A percentile compares a stretch with the other conserved stretches of the same genome.
These are phyloP conservation scores for Zelleria hepariella DNA, from an alignment of 2,888 invertebrate species.

Conservation along the genomic window DNA sequence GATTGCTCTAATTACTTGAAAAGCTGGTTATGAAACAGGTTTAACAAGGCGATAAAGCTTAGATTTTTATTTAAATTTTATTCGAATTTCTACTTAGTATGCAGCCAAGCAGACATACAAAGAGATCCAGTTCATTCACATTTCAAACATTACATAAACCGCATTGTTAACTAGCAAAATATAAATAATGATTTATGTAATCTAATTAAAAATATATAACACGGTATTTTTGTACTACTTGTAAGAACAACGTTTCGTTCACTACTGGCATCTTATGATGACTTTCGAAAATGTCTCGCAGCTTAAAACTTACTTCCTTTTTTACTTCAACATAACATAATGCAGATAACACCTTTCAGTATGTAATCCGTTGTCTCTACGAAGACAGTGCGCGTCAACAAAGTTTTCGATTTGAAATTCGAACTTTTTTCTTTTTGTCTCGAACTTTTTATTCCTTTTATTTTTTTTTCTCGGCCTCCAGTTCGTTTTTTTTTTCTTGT, in stretches of 20 bases:
- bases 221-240: neutral
- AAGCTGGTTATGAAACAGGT: no score
- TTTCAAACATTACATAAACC: neutral
- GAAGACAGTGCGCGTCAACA: neutral
- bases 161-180: neutral
- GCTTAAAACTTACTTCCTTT: conserved; percentile 23
- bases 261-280: conserved; percentile 12
- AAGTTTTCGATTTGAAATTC: neutral
- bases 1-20: no score
- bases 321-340: neutral
- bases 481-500: neutral
- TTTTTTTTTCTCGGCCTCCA: neutral
- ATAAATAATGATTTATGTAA: neutral
- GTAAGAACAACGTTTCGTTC: neutral
- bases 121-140: neutral
- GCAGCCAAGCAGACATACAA: no score
- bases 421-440: neutral
- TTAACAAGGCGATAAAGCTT: no score
- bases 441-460: neutral
- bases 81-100: no score
- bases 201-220: neutral
- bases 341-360: neutral
- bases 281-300: conserved; percentile 63
- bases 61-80: no score
- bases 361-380: neutral